Evolutionary conservation across 2,888 invertebrate species (phyloP), one percentile per base, ranked within the genome.

Genomic region (Mystacides longicornis): DNA sequence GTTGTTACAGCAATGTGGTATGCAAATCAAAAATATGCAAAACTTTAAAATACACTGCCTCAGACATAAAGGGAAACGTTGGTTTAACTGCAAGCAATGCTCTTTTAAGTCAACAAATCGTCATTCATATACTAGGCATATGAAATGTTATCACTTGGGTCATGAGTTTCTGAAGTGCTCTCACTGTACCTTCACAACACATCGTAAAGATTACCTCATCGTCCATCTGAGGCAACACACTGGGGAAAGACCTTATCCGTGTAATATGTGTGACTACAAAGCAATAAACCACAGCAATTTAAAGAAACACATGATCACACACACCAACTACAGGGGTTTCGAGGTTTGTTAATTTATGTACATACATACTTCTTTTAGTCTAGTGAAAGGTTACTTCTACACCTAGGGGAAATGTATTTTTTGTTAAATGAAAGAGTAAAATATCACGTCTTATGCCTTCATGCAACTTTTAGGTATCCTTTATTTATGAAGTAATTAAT

Each of bases 231-330:
- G 48, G 16, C 22, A 23, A 5, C 48, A 48, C n/a, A 23, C 16
- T 4, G 48, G 48, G 16, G 16, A 20, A 23, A 11, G 48, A 9
- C 48, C 48, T 23, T 23, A 22, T 20, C 4, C 23, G 5, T 48
- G 48, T 48, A 23, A 4, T 23, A n/a, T 48, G 20, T 48, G 48
- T 23, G 23, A 48, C 23, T 48, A 23, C n/a, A 23, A n/a, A 23
- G 48, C 48, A 22, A 16, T 48, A 22, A 48, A 48, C n/a, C 3
- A 23, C 7, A 48, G 48, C 21, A 48, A 48, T 23, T 23, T 48
- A 9, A 48, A 21, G n/a, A 21, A 48, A n/a, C 48, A 48, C 16
- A n/a, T 21, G 7, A 31, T 21, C 18, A 37, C 33, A 16, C 50
- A 50, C 20, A 37, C 37, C 2, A 31, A 37, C 16, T 4, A n/a